phyloP scores from a whole-genome alignment of 53 echinoderm and acorn worm species.

The Luidia sarsii region DNA sequence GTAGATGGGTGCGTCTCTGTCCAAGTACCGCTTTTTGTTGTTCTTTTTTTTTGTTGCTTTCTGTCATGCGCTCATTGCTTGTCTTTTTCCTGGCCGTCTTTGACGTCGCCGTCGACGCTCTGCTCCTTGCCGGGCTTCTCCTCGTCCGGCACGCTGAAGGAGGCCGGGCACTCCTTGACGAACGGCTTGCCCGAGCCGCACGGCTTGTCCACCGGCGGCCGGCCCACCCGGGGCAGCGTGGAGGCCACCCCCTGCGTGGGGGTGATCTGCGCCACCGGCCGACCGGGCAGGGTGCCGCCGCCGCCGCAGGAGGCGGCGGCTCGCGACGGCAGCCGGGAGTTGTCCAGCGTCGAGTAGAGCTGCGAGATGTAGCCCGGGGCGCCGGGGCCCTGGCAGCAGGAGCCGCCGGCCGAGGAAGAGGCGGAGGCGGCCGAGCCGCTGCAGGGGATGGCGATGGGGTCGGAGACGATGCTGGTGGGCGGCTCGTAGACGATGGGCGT shows the following conservation, averaged over 20 bases:
- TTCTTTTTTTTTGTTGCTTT: neutral
- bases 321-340: slow-evolving; percentile 52
- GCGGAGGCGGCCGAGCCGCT: neutral
- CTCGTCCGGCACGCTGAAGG: slow-evolving; percentile 35
- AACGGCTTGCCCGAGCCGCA: slow-evolving; percentile 23
- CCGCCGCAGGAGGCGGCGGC: slow-evolving; percentile 57
- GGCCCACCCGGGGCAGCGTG: slow-evolving; percentile 37
- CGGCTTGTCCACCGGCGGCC: slow-evolving; percentile 41
- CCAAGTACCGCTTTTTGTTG: neutral
- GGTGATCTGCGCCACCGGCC: slow-evolving; percentile 76
- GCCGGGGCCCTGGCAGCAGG: slow-evolving; percentile 53
- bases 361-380: slow-evolving; percentile 86
- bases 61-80: neutral
- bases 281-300: slow-evolving; percentile 56
- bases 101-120: slow-evolving; percentile 8
- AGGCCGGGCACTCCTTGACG: slow-evolving; percentile 46
- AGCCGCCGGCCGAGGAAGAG: slow-evolving; percentile 17
- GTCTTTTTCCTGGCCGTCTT: neutral
- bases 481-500: slow-evolving; percentile 54
- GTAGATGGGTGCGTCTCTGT: too few species aligned
- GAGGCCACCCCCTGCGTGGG: slow-evolving; percentile 52
- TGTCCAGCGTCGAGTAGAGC: slow-evolving; percentile 87
- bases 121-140: neutral
- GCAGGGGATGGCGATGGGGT: slow-evolving; percentile 25
- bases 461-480: slow-evolving; percentile 25